These are phyloP conservation scores for Sericinus montela DNA, from an alignment of 2,888 invertebrate species.

Conservation along the genomic window DNA sequence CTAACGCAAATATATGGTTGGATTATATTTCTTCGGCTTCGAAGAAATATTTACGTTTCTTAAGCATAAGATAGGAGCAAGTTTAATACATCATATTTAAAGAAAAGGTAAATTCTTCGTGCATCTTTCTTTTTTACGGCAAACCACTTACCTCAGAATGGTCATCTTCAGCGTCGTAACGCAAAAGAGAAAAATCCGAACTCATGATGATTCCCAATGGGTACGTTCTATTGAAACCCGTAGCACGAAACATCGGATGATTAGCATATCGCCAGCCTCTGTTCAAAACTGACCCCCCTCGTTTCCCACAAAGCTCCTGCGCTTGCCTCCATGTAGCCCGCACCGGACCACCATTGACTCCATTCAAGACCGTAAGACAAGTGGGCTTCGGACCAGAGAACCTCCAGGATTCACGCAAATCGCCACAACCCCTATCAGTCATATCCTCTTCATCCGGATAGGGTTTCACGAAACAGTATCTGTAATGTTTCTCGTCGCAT, in stretches of 20 bases:
- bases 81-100: too few relatives aligned
- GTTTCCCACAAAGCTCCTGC: conserved; percentile 44
- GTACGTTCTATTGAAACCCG: conserved; percentile 32
- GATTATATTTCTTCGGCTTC: too few relatives aligned
- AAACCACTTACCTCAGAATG: conserved; percentile 32
- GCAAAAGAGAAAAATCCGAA: conserved; percentile 32
- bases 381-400: conserved; percentile 56
- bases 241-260: conserved; percentile 35
- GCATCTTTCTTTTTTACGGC: background rate
- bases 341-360: conserved; percentile 44
- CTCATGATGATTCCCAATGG: conserved; percentile 53
- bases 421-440: conserved; percentile 43
- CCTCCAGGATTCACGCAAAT: conserved; percentile 34
- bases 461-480: conserved; percentile 60
- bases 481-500: conserved; percentile 53
- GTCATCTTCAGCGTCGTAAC: conserved; percentile 38
- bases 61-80: too few relatives aligned
- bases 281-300: conserved; percentile 50
- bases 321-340: conserved; percentile 64
- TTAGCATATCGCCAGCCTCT: conserved; percentile 67
- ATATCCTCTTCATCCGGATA: conserved; percentile 38
- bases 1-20: too few relatives aligned
- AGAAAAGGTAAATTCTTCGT: too few relatives aligned
- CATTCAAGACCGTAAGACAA: conserved; percentile 45
- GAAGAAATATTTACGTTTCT: too few relatives aligned